Evolutionary conservation across 2,797 vertebrate species (phyloP), one percentile per base, ranked within the genome.

Genomic region (Silurus lanzhouensis): DNA sequence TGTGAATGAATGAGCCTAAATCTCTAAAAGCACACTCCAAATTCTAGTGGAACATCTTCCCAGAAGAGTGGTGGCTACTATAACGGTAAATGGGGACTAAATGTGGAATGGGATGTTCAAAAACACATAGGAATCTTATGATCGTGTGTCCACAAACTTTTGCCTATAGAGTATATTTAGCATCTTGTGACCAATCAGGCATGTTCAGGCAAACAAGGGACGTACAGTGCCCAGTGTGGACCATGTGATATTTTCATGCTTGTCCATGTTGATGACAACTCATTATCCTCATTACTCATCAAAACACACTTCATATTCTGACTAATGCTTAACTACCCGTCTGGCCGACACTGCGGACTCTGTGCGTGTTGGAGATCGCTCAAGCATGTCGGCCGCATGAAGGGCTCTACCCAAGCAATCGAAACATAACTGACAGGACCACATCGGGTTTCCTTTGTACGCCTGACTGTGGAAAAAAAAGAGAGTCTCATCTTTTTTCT

Each of bases 341-440:
- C 64, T 71, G 57, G 83, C 66, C 79, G n/a, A 86, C 61, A 68
- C 57, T 64, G 78, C 31, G 72, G 60, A 48, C 74, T 46, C 85
- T 83, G 31, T 74, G 68, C 66, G 55, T 46, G 80, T 85, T 76
- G 83, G 86, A 88, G 86, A 78, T 87, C 85, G 81, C 87, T 88
- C 86, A 84, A 74, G 84, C 86, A 86, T 88, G 88, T 88, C 81
- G 80, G 88, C 91, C 84, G 91, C 93, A 93, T 79, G 89, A 92
- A 92, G 93, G 90, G 84, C 90, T 85, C 70, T 48, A 91, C 86
- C 19, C 84, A 88, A 90, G 89, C 83, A 72, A 85, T 83, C 84
- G 71, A 81, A 81, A 72, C 89, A 61, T 91, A 90, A 92, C 86
- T 93, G 91, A 92, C 90, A 91, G 89, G 90, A 91, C 91, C 90